Evolutionary conservation across 2,888 invertebrate genomes (phyloP).

Genomic region (Cyaniris semiargus): DNA sequence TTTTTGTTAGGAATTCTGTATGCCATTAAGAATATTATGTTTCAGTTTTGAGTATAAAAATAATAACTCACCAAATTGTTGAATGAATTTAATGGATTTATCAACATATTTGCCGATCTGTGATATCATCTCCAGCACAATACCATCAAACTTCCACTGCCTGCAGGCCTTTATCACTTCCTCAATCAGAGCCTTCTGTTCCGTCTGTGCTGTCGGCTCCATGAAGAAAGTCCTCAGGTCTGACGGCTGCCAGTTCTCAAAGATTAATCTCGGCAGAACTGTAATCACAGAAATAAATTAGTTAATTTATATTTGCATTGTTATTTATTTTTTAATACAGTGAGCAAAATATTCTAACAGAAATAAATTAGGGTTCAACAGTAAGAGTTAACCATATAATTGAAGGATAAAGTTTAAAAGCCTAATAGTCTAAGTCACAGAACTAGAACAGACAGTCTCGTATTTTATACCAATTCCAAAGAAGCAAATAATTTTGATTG

Average conservation of each 20-base stretch:
- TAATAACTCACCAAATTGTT: not conserved
- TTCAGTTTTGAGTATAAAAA: not conserved
- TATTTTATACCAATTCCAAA: not conserved
- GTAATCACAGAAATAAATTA: slow-evolving; percentile 48
- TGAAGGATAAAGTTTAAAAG: too few species aligned
- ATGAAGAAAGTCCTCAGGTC: slow-evolving; percentile 87
- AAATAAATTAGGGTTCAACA: too few species aligned
- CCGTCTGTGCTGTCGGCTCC: slow-evolving; percentile 82
- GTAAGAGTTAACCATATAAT: too few species aligned
- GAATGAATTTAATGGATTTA: slow-evolving; percentile 60
- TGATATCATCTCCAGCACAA: slow-evolving; percentile 94
- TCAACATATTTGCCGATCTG: slow-evolving; percentile 85
- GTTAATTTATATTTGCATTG: not conserved
- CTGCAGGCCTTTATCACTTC: slow-evolving; percentile 85
- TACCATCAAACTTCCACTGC: slow-evolving; percentile 92
- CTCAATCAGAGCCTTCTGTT: slow-evolving; percentile 84
- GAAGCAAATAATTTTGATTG: not conserved
- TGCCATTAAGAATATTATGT: too few species aligned
- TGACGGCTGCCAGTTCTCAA: slow-evolving; percentile 91
- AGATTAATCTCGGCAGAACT: slow-evolving; percentile 94
- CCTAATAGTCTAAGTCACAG: too few species aligned
- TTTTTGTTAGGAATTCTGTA: too few species aligned
- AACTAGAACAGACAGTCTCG: too few species aligned
- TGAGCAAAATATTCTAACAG: too few species aligned
- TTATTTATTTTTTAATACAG: not conserved